These are phyloP conservation scores for Sceloporus undulatus DNA, from an alignment of 2,113 vertebrate species.

Conservation along the genomic window DNA sequence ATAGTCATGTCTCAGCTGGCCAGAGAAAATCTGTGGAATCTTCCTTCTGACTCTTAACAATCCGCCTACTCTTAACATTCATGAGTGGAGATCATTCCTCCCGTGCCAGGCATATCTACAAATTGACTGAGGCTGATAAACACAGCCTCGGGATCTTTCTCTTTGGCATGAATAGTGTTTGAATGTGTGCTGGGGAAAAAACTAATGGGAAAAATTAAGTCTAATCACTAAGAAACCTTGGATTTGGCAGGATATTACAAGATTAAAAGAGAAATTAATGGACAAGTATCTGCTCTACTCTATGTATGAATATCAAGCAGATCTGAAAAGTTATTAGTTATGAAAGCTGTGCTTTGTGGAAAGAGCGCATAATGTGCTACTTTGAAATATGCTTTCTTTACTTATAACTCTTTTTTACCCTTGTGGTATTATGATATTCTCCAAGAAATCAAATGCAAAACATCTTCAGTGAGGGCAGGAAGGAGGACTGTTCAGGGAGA, in stretches of 20 bases:
- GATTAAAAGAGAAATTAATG: constrained; percentile 70
- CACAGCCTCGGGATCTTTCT: constrained; percentile 14
- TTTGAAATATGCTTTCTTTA: constrained; percentile 41
- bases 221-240: constrained; percentile 50
- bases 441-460: constrained; percentile 11
- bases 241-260: constrained; percentile 45
- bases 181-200: constrained; percentile 55
- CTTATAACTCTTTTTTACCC: constrained; percentile 43
- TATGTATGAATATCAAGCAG: constrained; percentile 45
- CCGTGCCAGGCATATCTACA: neutral
- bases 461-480: neutral
- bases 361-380: constrained; percentile 23
- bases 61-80: neutral
- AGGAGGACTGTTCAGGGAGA: neutral
- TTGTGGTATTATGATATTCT: constrained; percentile 18
- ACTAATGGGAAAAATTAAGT: constrained; percentile 55
- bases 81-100: constrained; percentile 7
- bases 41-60: constrained; percentile 24
- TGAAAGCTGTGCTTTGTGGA: neutral
- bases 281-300: constrained; percentile 61
- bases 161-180: constrained; percentile 26
- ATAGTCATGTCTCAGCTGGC: constrained; percentile 31
- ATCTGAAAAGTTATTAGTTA: constrained; percentile 60
- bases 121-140: neutral
- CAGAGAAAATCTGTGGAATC: constrained; percentile 30